phyloP scores from a whole-genome alignment of 2,113 vertebrate species.

The Coryphaenoides rupestris region DNA sequence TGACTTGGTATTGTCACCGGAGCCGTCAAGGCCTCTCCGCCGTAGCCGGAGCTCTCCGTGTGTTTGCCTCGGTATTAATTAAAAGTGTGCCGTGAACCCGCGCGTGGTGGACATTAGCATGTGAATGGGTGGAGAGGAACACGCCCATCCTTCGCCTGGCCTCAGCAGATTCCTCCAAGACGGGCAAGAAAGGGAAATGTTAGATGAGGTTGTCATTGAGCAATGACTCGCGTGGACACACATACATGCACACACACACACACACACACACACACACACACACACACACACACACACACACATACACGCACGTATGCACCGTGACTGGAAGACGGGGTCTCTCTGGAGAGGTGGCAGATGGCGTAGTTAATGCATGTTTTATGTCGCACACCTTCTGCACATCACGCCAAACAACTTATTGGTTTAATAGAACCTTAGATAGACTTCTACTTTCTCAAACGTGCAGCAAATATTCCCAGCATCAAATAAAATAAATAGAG shows the following conservation, averaged over 20 bases:
- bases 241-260: background rate
- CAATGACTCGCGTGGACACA: slow-evolving; percentile 27
- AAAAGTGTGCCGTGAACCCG: slow-evolving; percentile 61
- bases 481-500: too few species aligned
- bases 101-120: slow-evolving; percentile 64
- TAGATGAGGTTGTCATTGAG: slow-evolving; percentile 28
- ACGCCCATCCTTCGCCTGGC: slow-evolving; percentile 58
- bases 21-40: too few species aligned
- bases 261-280: slow-evolving; percentile 7
- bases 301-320: slow-evolving; percentile 7
- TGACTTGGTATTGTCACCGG: too few species aligned
- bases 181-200: slow-evolving; percentile 50
- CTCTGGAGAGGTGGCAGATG: too few species aligned
- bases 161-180: slow-evolving; percentile 54
- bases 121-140: slow-evolving; percentile 59
- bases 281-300: slow-evolving; percentile 2
- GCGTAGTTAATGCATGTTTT: too few species aligned
- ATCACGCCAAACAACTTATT: too few species aligned
- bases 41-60: too few species aligned
- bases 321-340: too few species aligned
- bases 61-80: slow-evolving; percentile 21
- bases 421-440: too few species aligned
- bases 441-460: too few species aligned
- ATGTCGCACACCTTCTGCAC: too few species aligned
- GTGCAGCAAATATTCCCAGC: too few species aligned